These are phyloP conservation scores for Phalacrocorax brasilianus DNA, from an alignment of 2,113 vertebrate genomes.

Conservation along the genomic window DNA sequence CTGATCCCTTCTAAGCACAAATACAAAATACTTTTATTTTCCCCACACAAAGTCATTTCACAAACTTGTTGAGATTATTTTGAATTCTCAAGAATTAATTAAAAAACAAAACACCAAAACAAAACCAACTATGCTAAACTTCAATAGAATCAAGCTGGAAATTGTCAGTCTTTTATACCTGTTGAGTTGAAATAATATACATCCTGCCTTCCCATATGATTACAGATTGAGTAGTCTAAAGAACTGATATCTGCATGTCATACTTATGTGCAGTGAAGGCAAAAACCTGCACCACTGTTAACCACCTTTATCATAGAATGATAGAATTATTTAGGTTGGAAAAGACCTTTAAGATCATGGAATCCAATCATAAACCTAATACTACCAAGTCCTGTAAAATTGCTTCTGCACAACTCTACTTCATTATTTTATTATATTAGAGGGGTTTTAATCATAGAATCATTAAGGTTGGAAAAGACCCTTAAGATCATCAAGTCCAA, in stretches of 20 bases:
- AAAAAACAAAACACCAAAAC: too few relatives aligned
- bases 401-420: not conserved
- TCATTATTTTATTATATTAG: not conserved
- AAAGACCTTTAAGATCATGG: not conserved
- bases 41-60: fast-evolving
- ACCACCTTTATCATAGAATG: not conserved
- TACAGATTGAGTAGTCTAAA: not conserved
- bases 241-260: too few relatives aligned
- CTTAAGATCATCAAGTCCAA: too few relatives aligned
- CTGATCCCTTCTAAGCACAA: not conserved
- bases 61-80: not conserved
- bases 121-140: not conserved
- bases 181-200: not conserved
- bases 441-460: not conserved
- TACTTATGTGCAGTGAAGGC: not conserved
- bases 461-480: too few relatives aligned
- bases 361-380: not conserved
- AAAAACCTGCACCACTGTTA: not conserved
- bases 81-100: not conserved
- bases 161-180: not conserved
- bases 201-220: not conserved
- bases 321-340: not conserved
- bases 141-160: not conserved
- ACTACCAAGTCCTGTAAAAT: not conserved
- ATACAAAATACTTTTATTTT: not conserved